Evolutionary conservation across 1,140 invertebrate species (phyloP).

Genomic region (fruit fly (Drosophila melanogaster)): Release_6_plus_ISO1_MT NC_004354.4:10512001-10512500

Average conservation of each 20-base stretch:
- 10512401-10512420: constrained; percentile 53
- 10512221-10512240: constrained; percentile 63
- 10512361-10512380: constrained; percentile 11
- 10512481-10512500: constrained; percentile 71
- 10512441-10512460: constrained; percentile 12
- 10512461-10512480: constrained; percentile 31
- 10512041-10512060: constrained; percentile 23
- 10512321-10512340: constrained; percentile 18
- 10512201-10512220: constrained; percentile 64
- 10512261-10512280: constrained; percentile 64
- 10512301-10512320: no score
- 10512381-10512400: constrained; percentile 70
- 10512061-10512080: not conserved
- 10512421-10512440: constrained; percentile 40
- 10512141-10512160: constrained; percentile 44
- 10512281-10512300: not conserved
- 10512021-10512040: constrained; percentile 63
- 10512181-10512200: constrained; percentile 10
- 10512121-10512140: constrained; percentile 74
- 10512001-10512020: constrained; percentile 51
- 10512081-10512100: constrained; percentile 1
- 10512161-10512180: constrained; percentile 3
- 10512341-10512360: constrained; percentile 7
- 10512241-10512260: constrained; percentile 80
- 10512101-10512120: not conserved